Base-by-base conservation (phyloP, 2,888 invertebrate genomes). In the Lasioglossum leucozonium region DNA sequence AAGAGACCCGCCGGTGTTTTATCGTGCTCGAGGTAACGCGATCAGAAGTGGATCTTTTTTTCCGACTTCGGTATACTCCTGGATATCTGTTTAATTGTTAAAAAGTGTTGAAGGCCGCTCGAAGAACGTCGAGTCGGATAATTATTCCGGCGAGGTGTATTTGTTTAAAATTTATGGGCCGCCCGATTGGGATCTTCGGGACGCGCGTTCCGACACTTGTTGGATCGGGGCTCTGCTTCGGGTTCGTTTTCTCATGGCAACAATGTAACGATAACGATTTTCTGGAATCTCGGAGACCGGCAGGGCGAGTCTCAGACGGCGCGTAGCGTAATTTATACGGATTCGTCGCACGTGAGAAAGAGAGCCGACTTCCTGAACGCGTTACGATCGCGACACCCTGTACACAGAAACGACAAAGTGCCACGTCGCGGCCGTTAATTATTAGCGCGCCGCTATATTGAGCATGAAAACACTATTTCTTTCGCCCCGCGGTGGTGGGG, bases 391-490 rank as follows among this genome's bases (percentile, higher is more conserved):
- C 78, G 86, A 89, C 91, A 92, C 91, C 90, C 89, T 84, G 84
- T 91, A 86, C 62, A 75, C 79, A 44, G 2, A 30, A 82, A 79
- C 77, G 81, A 72, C 79, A 81, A 86, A 87, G 77, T 82, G 77
- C 79, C 74, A 77, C 82, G 80, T 74, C 75, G 65, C 82, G 91
- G 84, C 90, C 90, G 93, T 94, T 94, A 94, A 94, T 94, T 94
- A 94, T 94, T 93, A 93, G 91, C 93, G 85, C 85, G 90, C 91
- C 89, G 90, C 92, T 93, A 94, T 93, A 94, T 94, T 93, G 94
- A 93, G 94, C 94, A 93, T 94, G 94, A 94, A 94, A 94, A 93
- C 92, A 92, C 91, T 92, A 92, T 94, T 94, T 94, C 93, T 94
- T 94, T 94, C 91, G 91, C 88, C 86, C 89, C 87, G n/a, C n/a